A percentile compares a stretch with the other conserved stretches of the same genome.
phyloP scores from a whole-genome alignment of 2,888 invertebrate species.

The Andrena bucephala region DNA sequence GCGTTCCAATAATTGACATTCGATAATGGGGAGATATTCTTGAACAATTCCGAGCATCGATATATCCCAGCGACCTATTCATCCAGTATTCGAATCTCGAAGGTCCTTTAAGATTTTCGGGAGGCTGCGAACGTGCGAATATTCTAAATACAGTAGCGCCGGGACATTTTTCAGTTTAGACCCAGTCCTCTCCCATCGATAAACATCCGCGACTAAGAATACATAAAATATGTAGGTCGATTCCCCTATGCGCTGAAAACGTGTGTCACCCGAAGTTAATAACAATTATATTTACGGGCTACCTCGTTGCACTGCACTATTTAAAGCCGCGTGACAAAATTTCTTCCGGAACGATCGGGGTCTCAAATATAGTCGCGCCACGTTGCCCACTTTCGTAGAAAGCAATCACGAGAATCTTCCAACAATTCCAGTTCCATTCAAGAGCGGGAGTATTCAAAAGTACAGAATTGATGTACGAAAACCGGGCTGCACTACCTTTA shows the following conservation, averaged over 20 bases:
- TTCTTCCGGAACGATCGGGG: slow-evolving; percentile 58
- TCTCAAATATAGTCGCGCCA: slow-evolving; percentile 47
- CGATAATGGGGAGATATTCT: slow-evolving; percentile 10
- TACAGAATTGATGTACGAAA: background rate
- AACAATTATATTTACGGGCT: slow-evolving; percentile 57
- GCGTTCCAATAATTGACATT: slow-evolving; percentile 27
- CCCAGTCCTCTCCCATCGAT: slow-evolving; percentile 3
- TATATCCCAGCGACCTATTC: slow-evolving; percentile 24
- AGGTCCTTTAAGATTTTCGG: too few relatives aligned
- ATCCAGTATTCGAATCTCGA: slow-evolving; percentile 19
- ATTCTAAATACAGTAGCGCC: slow-evolving; percentile 9
- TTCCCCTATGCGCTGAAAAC: slow-evolving; percentile 48
- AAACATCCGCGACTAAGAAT: slow-evolving; percentile 44
- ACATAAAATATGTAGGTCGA: slow-evolving; percentile 57
- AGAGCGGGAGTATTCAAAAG: background rate
- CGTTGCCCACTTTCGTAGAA: slow-evolving; percentile 26
- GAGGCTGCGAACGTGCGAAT: background rate
- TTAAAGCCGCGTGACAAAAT: slow-evolving; percentile 62
- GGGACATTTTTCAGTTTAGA: background rate
- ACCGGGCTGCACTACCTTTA: background rate
- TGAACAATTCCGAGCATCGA: slow-evolving; percentile 19
- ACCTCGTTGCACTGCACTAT: slow-evolving; percentile 52
- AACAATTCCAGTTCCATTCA: background rate
- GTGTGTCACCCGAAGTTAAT: slow-evolving; percentile 47
- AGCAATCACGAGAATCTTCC: slow-evolving; percentile 15